Base-by-base conservation (phyloP, 2,888 invertebrate genomes). In the Dicyrtomina minuta region DNA sequence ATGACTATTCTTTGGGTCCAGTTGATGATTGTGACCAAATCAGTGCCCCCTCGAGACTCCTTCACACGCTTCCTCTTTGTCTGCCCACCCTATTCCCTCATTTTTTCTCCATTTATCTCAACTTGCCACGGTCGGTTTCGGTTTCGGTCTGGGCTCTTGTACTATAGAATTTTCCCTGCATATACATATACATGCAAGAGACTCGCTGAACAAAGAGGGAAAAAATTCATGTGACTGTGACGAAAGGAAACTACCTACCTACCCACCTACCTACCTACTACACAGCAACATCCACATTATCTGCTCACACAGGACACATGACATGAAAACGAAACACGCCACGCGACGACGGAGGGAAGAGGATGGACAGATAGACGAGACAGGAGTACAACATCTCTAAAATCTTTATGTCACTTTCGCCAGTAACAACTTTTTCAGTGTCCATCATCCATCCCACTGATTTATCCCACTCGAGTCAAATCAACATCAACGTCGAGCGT, bases 21-120 rank as follows among this genome's bases (percentile, higher is more conserved):
- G 55, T 55, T 68, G 68, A 68, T 68, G 68, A 61, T 68, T 68
- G 68, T 68, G 68, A 61, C 69, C 62, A 69, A 69, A 69, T 69
- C 69, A 69, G 53, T 62, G 69, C 64, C 56, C 69, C 64, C 69
- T 58, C 17, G 69, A 69, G 69, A 69, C 62, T 61, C 55, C 61
- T 68, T 68, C 68, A 61, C 68, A 68, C 61, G 53, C 55, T 68
- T 61, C 55, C 61, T 62, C 61, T 68, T 59, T 67, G 55, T 56
- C 55, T 20, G 51, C 67, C 67, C 51, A 59, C 67, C 67, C 67
- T 67, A 67, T 67, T 67, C 59, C 67, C 53, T 51, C 53, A 39
- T 51, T 51, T 53, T 67, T 60, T 67, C 49, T 49, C 49, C 53
- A 39, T 66, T 39, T 39, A 49, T 22, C 41, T 51, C 58, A n/a